Percentiles rank a stretch among this genome's conserved stretches.
phyloP scores from a whole-genome alignment of 1,140 invertebrate species.

The Dinoponera quadriceps region DNA sequence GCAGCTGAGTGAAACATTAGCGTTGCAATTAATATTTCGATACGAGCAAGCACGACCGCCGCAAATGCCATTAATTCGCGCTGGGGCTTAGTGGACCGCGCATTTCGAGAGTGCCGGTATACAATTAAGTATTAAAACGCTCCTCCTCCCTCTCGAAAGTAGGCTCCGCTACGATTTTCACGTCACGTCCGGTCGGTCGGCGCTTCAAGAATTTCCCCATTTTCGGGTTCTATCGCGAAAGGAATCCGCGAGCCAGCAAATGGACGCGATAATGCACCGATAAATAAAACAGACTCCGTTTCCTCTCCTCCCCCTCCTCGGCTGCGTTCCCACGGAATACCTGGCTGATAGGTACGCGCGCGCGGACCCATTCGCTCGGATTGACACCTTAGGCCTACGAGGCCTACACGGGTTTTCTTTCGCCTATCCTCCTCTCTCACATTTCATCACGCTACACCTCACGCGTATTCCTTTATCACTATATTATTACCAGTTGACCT shows the following conservation, averaged over 20 bases:
- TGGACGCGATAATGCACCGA: background rate
- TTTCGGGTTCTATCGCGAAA: background rate
- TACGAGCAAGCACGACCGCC: slow-evolving; percentile 41
- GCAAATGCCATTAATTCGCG: slow-evolving; percentile 62
- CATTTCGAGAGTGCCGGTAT: slow-evolving; percentile 10
- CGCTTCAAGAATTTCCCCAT: background rate
- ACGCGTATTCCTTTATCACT: too few relatives aligned
- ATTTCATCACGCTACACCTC: too few relatives aligned
- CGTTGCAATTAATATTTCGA: slow-evolving; percentile 60
- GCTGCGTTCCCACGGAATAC: background rate
- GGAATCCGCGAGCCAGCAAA: background rate
- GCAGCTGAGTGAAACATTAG: slow-evolving; percentile 55
- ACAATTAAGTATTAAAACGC: slow-evolving; percentile 33
- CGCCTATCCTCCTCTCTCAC: too few relatives aligned
- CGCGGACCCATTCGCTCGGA: background rate
- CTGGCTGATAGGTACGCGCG: background rate
- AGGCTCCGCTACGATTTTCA: background rate
- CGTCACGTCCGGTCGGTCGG: background rate
- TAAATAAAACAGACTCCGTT: background rate
- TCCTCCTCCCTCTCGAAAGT: background rate
- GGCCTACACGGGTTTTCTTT: too few relatives aligned
- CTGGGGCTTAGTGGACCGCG: slow-evolving; percentile 31
- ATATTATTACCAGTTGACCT: too few relatives aligned
- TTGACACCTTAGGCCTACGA: too few relatives aligned
- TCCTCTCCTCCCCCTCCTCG: too few relatives aligned